phyloP scores from a whole-genome alignment of 2,113 vertebrate genomes.

The Syngnathoides biaculeatus region DNA sequence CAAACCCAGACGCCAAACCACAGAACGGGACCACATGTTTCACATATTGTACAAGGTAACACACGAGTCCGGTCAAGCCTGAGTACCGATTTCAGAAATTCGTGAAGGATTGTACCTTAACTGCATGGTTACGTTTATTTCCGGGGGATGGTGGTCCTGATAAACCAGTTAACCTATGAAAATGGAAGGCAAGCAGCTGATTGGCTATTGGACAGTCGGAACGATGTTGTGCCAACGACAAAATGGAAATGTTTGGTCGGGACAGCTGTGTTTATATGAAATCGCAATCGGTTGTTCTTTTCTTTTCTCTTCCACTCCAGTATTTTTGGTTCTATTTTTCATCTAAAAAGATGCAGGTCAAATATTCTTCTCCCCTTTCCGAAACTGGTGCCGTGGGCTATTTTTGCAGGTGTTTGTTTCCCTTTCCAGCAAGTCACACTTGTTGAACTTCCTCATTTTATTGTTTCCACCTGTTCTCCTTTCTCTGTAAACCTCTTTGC shows the following conservation, averaged over 20 bases:
- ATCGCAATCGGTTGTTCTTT: too few species aligned
- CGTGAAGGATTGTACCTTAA: background rate
- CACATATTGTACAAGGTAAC: conserved; percentile 27
- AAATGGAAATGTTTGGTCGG: too few species aligned
- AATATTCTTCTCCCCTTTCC: too few species aligned
- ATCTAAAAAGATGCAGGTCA: too few species aligned
- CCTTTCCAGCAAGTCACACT: background rate
- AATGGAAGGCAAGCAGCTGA: background rate
- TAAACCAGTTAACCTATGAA: background rate
- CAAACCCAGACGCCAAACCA: conserved; percentile 36
- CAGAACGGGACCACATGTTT: conserved; percentile 58
- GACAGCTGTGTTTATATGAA: too few species aligned
- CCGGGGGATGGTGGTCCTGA: background rate
- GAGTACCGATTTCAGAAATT: conserved; percentile 23
- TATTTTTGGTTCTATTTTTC: too few species aligned
- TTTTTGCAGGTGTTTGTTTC: too few species aligned
- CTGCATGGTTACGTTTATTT: background rate
- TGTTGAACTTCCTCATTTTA: background rate
- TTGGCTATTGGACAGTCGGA: background rate
- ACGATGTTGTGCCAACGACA: too few species aligned
- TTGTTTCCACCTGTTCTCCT: too few species aligned
- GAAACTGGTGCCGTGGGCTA: too few species aligned
- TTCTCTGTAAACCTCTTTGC: too few species aligned
- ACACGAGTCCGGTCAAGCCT: background rate
- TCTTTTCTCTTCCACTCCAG: too few species aligned